Conservation (phyloP, 2,113 vertebrate genomes). For the Argyrosomus japonicus region DNA sequence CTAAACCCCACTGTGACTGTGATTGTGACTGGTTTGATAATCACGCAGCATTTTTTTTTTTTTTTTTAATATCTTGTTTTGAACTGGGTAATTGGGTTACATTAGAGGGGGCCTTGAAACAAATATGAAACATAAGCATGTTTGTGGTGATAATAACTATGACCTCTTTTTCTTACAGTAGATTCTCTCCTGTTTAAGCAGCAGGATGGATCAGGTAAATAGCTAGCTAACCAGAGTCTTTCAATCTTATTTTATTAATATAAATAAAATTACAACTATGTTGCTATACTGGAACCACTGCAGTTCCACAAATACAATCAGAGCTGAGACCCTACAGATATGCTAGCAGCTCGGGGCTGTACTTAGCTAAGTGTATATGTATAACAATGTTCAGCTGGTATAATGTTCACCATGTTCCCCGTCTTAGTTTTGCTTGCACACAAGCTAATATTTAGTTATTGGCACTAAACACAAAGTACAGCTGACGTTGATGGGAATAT, state of each 20-base stretch:
- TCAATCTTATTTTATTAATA: background rate
- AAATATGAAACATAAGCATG: slow-evolving; percentile 6
- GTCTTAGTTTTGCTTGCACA: background rate
- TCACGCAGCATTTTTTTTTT: slow-evolving; percentile 36
- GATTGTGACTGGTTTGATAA: slow-evolving; percentile 54
- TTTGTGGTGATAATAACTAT: background rate
- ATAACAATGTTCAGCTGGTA: background rate
- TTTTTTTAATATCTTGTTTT: background rate
- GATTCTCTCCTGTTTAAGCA: background rate
- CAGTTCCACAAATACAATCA: background rate
- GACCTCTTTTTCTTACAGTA: background rate
- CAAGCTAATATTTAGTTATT: background rate
- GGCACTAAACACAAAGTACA: background rate
- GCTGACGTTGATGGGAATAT: background rate
- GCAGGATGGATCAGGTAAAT: background rate
- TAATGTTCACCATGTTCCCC: background rate
- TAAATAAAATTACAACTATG: background rate
- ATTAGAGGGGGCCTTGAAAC: background rate
- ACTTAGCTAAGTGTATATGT: background rate
- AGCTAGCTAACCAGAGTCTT: background rate
- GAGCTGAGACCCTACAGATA: background rate
- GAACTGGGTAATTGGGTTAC: slow-evolving; percentile 30
- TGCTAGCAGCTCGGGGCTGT: background rate
- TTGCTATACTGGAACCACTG: background rate
- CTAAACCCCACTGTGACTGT: slow-evolving; percentile 43